phyloP scores from a whole-genome alignment of 1,140 invertebrate genomes.

The Drosophila setifemur region DNA sequence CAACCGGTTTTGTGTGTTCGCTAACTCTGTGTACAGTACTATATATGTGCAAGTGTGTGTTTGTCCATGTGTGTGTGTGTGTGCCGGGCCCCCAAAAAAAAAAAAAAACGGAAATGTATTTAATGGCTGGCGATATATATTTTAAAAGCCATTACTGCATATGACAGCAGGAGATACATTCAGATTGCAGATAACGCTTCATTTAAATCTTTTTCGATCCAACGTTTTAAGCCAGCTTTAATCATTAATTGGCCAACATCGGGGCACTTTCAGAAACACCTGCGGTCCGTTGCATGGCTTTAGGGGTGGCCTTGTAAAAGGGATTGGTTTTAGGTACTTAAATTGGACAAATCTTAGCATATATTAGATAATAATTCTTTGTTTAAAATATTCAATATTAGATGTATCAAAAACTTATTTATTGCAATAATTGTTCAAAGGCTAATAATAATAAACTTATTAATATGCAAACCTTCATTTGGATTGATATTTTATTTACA shows the following conservation, averaged over 20 bases:
- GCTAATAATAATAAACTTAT: too few species aligned
- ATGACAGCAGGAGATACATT: conserved; percentile 54
- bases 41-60: too few species aligned
- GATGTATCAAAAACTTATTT: too few species aligned
- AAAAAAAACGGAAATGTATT: conserved; percentile 56
- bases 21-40: conserved; percentile 22
- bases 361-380: too few species aligned
- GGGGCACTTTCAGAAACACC: background rate
- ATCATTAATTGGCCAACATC: conserved; percentile 24
- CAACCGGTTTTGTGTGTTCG: conserved; percentile 53
- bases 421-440: too few species aligned
- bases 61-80: background rate
- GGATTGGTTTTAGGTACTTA: too few species aligned
- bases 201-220: conserved; percentile 22
- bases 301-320: too few species aligned
- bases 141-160: conserved; percentile 58
- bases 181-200: conserved; percentile 22
- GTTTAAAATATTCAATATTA: too few species aligned
- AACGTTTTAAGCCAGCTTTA: conserved; percentile 17
- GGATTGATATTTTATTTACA: too few species aligned
- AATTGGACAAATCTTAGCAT: too few species aligned
- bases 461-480: too few species aligned
- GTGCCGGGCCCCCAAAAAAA: background rate
- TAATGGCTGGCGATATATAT: conserved; percentile 55
- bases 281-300: too few species aligned